Evolutionary conservation across 2,113 vertebrate species (phyloP).

Genomic region (Hippocampus abdominalis): DNA sequence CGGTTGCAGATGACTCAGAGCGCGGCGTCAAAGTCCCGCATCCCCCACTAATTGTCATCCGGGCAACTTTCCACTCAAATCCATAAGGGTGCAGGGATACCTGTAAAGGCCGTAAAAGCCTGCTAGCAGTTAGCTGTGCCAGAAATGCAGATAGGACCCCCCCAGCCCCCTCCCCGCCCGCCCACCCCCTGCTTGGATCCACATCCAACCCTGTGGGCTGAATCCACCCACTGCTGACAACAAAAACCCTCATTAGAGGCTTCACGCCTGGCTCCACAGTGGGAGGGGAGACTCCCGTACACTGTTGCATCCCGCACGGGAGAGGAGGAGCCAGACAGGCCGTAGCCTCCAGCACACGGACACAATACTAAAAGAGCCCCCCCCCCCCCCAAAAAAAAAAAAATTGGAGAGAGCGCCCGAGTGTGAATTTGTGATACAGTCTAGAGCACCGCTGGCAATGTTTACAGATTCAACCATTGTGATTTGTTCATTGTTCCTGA

Average conservation of each 20-base stretch:
- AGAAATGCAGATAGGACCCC: constrained; percentile 51
- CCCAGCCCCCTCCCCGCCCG: too few species aligned
- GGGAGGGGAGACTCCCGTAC: constrained; percentile 52
- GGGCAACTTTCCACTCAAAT: constrained; percentile 42
- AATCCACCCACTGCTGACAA: constrained; percentile 64
- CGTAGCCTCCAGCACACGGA: constrained; percentile 48
- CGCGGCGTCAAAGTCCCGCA: constrained; percentile 29
- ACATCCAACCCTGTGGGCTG: constrained; percentile 40
- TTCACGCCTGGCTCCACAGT: constrained; percentile 59
- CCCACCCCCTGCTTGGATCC: constrained; percentile 22
- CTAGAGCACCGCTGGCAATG: neutral
- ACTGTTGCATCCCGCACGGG: constrained; percentile 54
- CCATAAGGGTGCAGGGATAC: constrained; percentile 27
- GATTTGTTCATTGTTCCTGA: neutral
- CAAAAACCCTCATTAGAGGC: constrained; percentile 61
- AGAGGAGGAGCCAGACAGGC: constrained; percentile 28
- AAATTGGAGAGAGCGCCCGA: constrained; percentile 20
- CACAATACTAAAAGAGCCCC: constrained; percentile 19
- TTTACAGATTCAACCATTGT: neutral
- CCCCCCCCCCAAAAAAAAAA: neutral
- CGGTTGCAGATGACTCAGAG: constrained; percentile 34
- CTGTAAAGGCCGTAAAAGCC: constrained; percentile 24
- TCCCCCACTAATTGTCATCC: constrained; percentile 36
- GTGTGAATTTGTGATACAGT: neutral
- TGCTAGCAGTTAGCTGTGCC: constrained; percentile 36